Base-by-base conservation (phyloP, 2,888 invertebrate species). In the Drosophila pseudotalamancana region DNA sequence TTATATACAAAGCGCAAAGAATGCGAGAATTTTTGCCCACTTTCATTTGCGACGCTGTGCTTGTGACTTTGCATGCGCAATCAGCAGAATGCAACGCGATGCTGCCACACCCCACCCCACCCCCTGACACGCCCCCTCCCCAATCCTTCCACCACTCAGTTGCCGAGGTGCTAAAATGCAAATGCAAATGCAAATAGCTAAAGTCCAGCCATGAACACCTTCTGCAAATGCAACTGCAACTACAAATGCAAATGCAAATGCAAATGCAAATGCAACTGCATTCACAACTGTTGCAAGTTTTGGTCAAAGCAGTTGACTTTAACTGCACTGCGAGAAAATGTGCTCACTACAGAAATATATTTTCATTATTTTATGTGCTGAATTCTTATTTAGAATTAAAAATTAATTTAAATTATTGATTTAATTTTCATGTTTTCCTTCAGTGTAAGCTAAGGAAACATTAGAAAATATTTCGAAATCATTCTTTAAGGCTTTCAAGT, bases 21-120 rank as follows among this genome's bases (percentile, higher is more conserved):
- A 61, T 77, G 60, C 65, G 32, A 50, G 51, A 54, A 50, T 48
- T 43, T 21, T 31, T 60, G 49, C 70, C 71, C 75, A 72, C 72
- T 73, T 73, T 73, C 72, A 75, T 75, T 72, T 57, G 45, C 50
- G 73, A 64, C 66, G n/a, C 66, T 54, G 53, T 40, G 62, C 83
- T 64, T 84, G 88, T 86, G 83, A 77, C 83, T 84, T 64, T 80
- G 83, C 83, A 86, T 83, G 87, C 79, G 81, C 83, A 84, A 84
- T 84, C 83, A 84, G 87, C 88, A 80, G 83, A 85, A 85, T 72
- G 55, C 49, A 42, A 37, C 19, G 48, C 46, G 45, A 34, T 46
- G 56, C n/a, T 42, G 67, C 69, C 59, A 75, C 68, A 60, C 74
- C 57, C 39, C 45, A 35, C 42, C n/a, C 12, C n/a, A 34, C 14